A percentile compares a stretch with the other conserved stretches of the same genome.
These are phyloP conservation scores for Hafferia zeledoni DNA, from an alignment of 2,797 vertebrate genomes.

Conservation along the genomic window DNA sequence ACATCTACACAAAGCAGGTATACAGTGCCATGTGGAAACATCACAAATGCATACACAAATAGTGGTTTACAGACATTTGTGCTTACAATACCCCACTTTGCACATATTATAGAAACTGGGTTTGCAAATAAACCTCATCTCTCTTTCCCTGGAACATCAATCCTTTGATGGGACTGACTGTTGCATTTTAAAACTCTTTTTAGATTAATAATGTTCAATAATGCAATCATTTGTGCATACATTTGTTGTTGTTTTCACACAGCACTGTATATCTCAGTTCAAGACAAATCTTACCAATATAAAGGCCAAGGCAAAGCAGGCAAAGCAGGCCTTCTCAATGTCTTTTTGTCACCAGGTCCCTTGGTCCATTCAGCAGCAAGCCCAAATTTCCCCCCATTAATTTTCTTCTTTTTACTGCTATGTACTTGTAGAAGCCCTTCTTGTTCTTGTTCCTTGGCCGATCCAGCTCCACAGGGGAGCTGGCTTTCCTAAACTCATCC, in stretches of 20 bases:
- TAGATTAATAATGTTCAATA: not conserved
- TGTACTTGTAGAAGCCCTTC: not conserved
- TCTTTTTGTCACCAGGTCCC: not conserved
- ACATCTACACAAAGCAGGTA: not conserved
- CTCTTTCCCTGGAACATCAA: not conserved
- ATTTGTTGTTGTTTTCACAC: not conserved
- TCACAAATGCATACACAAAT: not conserved
- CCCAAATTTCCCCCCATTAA: not conserved
- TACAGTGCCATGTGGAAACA: not conserved
- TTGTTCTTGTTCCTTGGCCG: not conserved
- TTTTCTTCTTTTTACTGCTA: not conserved
- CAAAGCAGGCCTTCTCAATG: not conserved
- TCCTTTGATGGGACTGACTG: not conserved
- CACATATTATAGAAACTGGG: not conserved
- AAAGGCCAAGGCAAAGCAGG: not conserved
- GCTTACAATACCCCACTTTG: not conserved
- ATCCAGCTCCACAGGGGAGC: not conserved
- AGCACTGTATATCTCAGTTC: not conserved
- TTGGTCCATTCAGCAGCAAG: not conserved
- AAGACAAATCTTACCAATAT: not conserved
- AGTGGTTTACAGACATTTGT: not conserved
- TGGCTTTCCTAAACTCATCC: not conserved
- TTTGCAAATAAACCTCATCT: not conserved
- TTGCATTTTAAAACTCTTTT: not conserved
- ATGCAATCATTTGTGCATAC: not conserved